phyloP scores from a whole-genome alignment of 2,113 vertebrate genomes.

The Polypterus bichir region DNA sequence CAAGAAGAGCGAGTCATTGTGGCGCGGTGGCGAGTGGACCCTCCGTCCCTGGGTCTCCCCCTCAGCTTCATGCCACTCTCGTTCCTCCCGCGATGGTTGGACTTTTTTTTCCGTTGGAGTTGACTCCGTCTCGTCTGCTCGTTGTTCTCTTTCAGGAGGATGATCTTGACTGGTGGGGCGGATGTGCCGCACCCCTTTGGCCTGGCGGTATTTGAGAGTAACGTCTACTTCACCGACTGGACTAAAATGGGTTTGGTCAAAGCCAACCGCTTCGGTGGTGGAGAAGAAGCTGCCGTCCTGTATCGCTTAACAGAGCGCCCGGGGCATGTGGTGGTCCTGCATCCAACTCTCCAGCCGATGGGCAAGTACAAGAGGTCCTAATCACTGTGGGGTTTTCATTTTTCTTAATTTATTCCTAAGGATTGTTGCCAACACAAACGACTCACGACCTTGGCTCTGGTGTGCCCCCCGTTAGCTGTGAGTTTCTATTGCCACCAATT shows the following conservation, averaged over 20 bases:
- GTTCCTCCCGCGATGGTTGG: not conserved
- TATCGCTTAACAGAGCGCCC: constrained; percentile 34
- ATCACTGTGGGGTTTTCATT: too few species aligned
- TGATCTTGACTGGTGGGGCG: constrained; percentile 24
- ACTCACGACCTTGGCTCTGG: too few species aligned
- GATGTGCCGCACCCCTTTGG: constrained; percentile 44
- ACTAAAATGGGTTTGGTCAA: constrained; percentile 45
- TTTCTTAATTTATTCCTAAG: too few species aligned
- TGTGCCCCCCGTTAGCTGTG: too few species aligned
- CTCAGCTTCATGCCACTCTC: not conserved
- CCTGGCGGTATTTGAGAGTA: constrained; percentile 44
- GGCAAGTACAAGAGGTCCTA: constrained; percentile 21
- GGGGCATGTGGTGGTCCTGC: constrained; percentile 35
- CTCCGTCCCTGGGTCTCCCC: not conserved
- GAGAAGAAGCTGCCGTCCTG: constrained; percentile 32
- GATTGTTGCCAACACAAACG: too few species aligned
- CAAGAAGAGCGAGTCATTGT: not conserved
- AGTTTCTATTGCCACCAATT: too few species aligned
- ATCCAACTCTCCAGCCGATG: constrained; percentile 34
- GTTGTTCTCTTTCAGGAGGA: constrained; percentile 10
- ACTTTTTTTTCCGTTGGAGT: not conserved
- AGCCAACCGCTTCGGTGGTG: constrained; percentile 41
- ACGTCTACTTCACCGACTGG: constrained; percentile 51
- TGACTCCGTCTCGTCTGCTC: not conserved
- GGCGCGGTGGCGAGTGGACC: not conserved